phyloP scores from a whole-genome alignment of 2,113 vertebrate species.

The Neolamprologus fasciatus region DNA sequence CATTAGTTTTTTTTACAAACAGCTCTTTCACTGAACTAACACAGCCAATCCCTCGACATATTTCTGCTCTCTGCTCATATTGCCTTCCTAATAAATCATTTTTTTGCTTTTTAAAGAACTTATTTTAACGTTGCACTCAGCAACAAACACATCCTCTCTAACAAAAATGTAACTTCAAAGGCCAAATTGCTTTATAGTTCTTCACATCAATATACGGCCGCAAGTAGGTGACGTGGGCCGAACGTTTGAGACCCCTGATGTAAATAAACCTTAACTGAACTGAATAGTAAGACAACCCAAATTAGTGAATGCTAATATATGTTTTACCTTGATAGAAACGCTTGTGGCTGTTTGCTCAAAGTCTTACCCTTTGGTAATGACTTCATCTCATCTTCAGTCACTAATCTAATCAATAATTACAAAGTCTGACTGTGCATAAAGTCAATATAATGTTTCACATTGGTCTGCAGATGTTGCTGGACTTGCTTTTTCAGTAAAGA shows the following conservation, averaged over 20 bases:
- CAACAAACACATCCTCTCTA: neutral
- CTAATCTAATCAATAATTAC: neutral
- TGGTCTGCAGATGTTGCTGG: neutral
- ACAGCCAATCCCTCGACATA: fast-evolving
- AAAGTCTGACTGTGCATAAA: neutral
- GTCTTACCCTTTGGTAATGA: neutral
- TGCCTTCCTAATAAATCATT: fast-evolving
- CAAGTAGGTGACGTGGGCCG: neutral
- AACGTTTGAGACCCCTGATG: neutral
- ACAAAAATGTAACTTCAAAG: neutral
- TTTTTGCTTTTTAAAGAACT: neutral
- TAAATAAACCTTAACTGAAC: neutral
- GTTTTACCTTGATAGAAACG: neutral
- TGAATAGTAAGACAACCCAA: neutral
- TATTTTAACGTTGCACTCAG: neutral
- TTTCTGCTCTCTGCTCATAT: neutral
- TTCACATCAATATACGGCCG: fast-evolving
- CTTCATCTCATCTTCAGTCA: neutral
- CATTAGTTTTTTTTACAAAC: neutral
- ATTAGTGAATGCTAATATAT: neutral
- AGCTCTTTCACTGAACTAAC: neutral
- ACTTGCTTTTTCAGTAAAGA: neutral
- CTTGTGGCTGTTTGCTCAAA: neutral
- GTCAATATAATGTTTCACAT: neutral
- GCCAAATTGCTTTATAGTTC: neutral